Base-by-base conservation (phyloP, 2,113 vertebrate genomes). In the Athene cunicularia region DNA sequence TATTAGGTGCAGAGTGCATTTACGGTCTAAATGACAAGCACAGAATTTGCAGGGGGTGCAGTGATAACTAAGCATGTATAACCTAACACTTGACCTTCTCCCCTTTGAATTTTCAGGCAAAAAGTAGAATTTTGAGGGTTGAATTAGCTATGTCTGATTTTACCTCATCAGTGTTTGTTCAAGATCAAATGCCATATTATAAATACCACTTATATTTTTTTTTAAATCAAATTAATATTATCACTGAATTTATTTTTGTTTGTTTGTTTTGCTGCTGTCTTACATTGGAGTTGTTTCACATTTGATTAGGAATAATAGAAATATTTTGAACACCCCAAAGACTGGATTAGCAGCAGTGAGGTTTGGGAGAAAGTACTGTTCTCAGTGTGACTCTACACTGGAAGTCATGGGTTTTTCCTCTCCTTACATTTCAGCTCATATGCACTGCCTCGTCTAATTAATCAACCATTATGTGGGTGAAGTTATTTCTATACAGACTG, bases 401-500 rank as follows among this genome's bases (percentile, higher is more conserved):
- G 43, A 79, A 85, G 14, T 5, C 0, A 1, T 47, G 45, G 18
- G 41, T 49, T 90, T 94, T 58, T 76, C 85, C 56, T 85, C 59
- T 87, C 39, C 23, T 73, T 53, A 19, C 55, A 86, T 86, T 71
- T 79, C 86, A 85, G 14, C 47, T 91, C 62, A 37, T 76, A 74
- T 92, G 62, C 76, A 43, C 55, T 33, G 75, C 53, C 53, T 83
- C 55, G 30, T 39, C 72, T 74, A 66, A 93, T 92, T 93, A 88
- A 84, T 74, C 92, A 95, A 67, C 17, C 47, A 43, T 77, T 83
- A 58, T 70, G 71, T 94, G 85, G 67, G 68, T 80, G 94, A 93
- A 84, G 68, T 63, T 77, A 77, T 86, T 97, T 92, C 92, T 90
- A 28, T 16, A 45, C 63, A 80, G 82, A 55, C 45, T 75, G 50